Conservation (phyloP, 1,140 invertebrate species). For the Drosophila fuyamai region DNA sequence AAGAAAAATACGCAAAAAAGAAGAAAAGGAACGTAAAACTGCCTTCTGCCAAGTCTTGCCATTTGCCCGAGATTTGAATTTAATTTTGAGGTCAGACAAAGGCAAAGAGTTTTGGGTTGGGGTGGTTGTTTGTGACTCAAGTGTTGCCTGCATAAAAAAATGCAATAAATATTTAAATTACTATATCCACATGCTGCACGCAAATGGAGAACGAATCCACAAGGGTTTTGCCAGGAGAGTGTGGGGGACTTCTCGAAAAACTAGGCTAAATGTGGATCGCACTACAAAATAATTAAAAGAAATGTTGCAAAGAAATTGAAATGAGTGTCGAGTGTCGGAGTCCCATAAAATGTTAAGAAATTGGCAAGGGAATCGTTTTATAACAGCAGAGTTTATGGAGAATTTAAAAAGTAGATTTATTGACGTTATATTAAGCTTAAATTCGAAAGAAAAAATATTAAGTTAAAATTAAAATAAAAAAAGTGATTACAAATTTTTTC, state of each 20-base stretch:
- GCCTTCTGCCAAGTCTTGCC: conserved; percentile 54
- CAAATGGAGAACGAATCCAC: conserved; percentile 52
- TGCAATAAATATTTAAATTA: conserved; percentile 82
- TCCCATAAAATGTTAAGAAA: conserved; percentile 6
- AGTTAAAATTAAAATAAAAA: too few species aligned
- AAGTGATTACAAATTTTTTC: background rate
- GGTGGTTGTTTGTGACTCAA: conserved; percentile 44
- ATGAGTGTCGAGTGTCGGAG: conserved; percentile 23
- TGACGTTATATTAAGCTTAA: too few species aligned
- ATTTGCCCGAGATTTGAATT: conserved; percentile 80
- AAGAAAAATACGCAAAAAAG: conserved; percentile 7
- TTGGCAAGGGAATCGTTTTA: conserved; percentile 28
- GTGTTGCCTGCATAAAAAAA: conserved; percentile 74
- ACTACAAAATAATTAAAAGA: conserved; percentile 68
- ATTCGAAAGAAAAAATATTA: too few species aligned
- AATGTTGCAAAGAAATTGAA: conserved; percentile 42
- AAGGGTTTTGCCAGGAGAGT: background rate
- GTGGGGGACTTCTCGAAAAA: conserved; percentile 46
- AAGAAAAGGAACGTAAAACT: background rate
- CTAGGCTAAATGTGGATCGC: conserved; percentile 70
- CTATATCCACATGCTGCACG: conserved; percentile 75
- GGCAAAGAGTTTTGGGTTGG: conserved; percentile 25
- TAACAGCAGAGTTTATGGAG: background rate
- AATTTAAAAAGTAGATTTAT: background rate
- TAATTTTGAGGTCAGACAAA: conserved; percentile 78